Percentiles rank a stretch among this genome's conserved stretches.
phyloP scores from a whole-genome alignment of 2,888 invertebrate genomes.

The Callyntrura sp. region DNA sequence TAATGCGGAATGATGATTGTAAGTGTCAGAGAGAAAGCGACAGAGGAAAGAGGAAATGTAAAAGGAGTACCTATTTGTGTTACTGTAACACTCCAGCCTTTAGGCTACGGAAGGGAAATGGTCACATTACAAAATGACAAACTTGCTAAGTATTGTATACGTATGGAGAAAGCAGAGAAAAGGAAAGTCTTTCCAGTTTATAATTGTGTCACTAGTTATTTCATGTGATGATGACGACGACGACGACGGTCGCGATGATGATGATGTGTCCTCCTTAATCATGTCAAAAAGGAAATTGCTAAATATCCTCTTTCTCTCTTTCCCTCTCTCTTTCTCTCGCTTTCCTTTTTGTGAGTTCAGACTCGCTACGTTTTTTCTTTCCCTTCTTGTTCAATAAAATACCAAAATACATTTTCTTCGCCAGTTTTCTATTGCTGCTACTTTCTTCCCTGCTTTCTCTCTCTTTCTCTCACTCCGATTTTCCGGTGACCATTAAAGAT shows the following conservation, averaged over 20 bases:
- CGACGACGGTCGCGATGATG: background rate
- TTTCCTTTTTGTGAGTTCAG: background rate
- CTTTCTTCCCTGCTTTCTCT: no score
- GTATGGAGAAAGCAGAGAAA: background rate
- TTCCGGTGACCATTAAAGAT: background rate
- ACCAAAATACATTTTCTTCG: no score
- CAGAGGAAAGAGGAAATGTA: constrained; percentile 39
- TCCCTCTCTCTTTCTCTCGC: background rate
- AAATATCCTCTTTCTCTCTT: constrained; percentile 54
- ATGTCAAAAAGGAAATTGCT: constrained; percentile 71
- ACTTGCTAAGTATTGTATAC: background rate
- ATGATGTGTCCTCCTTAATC: constrained; percentile 65
- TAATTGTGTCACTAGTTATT: constrained; percentile 51
- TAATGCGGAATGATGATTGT: background rate
- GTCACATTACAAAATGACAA: background rate
- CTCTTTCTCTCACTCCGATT: no score
- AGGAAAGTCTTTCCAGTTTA: constrained; percentile 42
- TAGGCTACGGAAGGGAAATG: background rate
- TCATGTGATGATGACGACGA: background rate
- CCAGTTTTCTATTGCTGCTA: no score
- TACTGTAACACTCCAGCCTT: background rate
- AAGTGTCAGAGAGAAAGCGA: background rate
- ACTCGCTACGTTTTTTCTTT: no score
- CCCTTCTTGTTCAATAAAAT: no score
- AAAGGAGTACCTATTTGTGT: background rate